A percentile compares a stretch with the other conserved stretches of the same genome.
Evolutionary conservation across 1,140 invertebrate genomes (phyloP).

Genomic region (Stegodyphus dumicola): DNA sequence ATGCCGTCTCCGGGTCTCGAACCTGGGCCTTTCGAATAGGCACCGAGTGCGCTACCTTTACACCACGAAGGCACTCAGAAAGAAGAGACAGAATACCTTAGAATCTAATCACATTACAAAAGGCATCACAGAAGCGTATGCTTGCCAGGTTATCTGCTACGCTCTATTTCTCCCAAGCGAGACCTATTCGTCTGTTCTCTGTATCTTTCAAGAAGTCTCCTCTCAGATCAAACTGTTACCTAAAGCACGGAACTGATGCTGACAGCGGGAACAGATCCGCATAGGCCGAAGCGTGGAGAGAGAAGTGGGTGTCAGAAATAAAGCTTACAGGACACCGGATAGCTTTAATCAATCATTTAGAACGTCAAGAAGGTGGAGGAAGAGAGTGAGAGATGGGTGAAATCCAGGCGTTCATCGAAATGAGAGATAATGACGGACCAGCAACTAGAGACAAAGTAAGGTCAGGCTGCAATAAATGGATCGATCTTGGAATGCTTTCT

Average conservation of each 20-base stretch:
- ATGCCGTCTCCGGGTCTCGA: too few relatives aligned
- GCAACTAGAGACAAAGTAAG: conserved; percentile 46
- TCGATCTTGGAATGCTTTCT: conserved; percentile 8
- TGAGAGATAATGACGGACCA: conserved; percentile 54
- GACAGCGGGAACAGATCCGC: not conserved
- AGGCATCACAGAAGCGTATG: too few relatives aligned
- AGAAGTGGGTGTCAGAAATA: not conserved
- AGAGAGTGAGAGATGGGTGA: not conserved
- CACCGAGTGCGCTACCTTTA: too few relatives aligned
- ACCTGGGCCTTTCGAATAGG: too few relatives aligned
- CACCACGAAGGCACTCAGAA: too few relatives aligned
- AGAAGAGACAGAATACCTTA: too few relatives aligned
- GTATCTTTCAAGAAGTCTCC: too few relatives aligned
- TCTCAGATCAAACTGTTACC: not conserved
- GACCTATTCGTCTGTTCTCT: too few relatives aligned
- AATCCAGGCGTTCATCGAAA: conserved; percentile 11
- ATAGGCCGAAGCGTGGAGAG: not conserved
- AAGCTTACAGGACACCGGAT: conserved; percentile 32
- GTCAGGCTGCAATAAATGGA: conserved; percentile 29
- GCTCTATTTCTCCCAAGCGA: too few relatives aligned
- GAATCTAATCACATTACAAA: too few relatives aligned
- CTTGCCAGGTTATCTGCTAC: too few relatives aligned
- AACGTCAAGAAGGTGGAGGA: conserved; percentile 44
- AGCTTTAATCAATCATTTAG: conserved; percentile 47
- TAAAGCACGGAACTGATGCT: not conserved